Base-by-base conservation (phyloP, 2,888 invertebrate species). In the Melitaea athalia region DNA sequence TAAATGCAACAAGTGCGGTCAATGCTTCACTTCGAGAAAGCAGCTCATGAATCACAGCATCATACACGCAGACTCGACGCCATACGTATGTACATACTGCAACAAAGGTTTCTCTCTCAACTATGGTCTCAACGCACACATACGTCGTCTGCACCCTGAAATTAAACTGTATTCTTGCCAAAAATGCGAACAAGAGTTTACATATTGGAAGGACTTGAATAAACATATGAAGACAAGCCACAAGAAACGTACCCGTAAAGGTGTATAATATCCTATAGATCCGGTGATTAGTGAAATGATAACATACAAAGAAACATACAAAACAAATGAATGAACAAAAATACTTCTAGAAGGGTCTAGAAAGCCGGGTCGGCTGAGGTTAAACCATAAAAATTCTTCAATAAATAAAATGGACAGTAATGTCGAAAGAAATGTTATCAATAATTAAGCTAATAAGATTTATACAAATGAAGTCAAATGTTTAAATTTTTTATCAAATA, bases 171-270 rank as follows among this genome's bases (percentile, higher is more conserved):
- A 96, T 79, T 94, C 95, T 0, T 96, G 96, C 76, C 83, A 94
- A 47, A 94, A 95, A 73, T 96, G 96, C 78, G 94, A 95, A 69
- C 87, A 91, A 86, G 87, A 95, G 78, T 96, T 96, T 75, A 96
- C 96, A 0, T 96, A 96, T 81, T 96, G 96, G 96, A 96, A 96
- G 0, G 96, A 96, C 85, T 96, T 96, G 77, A 96, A 96, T 78
- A 96, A 96, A 77, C 96, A 96, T 79, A 96, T 96, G 95, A 96
- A 96, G 84, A 88, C 96, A 38, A 89, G 96, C 31, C 96, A 96
- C 71, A 92, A 90, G 73, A 91, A 94, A 72, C 82, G 78, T 12
- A 86, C 93, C 0, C 91, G 91, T 0, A 89, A 88, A 1, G 88
- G 87, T 0, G 74, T 84, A 0, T 87, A 81, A n/a, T n/a, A n/a